Evolutionary conservation across 2,113 vertebrate species (phyloP), one percentile per base, ranked within the genome.

Genomic region (Melierax canorus): DNA sequence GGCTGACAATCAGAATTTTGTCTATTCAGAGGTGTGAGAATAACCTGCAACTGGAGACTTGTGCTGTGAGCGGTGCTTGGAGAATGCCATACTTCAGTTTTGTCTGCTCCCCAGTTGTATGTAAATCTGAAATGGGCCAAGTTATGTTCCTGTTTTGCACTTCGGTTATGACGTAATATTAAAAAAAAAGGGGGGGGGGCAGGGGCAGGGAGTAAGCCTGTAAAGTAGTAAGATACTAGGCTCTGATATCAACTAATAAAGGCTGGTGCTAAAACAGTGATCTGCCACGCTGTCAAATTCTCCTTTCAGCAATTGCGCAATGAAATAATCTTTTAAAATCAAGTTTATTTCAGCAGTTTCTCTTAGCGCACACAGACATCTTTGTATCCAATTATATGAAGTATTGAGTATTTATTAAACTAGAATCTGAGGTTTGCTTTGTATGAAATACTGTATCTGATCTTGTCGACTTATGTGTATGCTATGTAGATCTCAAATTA

Each of bases 121-220:
- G 50, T 53, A 82, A 62, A 90, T 63, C 46, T 90, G 15, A 43
- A 74, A 77, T 29, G 12, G 32, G 26, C 32, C 15, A 45, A 62
- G 22, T 81, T 69, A 2, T 41, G 11, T 69, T 86, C 27, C 38
- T 50, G 32, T 36, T 92, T 53, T 82, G 20, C 41, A 26, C 13
- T 16, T 48, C 3, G 3, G 3, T 68, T 89, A 41, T 19, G 20
- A 91, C 13, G 38, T 71, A 58, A 18, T 62, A 10, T 14, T 74
- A 41, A 2, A 8, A 60, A 9, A 34, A 60, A 18, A 5, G 8
- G 15, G 15, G 14, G 18, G 3, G 1, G 1, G 4, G 1, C 2
- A 0, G 13, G 17, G 3, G 19, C 13, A 12, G 9, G 13, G 6
- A 58, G 7, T 46, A 67, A 46, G 17, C 12, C 26, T 71, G 29